Evolutionary conservation across 2,797 vertebrate genomes (phyloP), one percentile per base, ranked within the genome.

Genomic region (Dromococcyx pavoninus): DNA sequence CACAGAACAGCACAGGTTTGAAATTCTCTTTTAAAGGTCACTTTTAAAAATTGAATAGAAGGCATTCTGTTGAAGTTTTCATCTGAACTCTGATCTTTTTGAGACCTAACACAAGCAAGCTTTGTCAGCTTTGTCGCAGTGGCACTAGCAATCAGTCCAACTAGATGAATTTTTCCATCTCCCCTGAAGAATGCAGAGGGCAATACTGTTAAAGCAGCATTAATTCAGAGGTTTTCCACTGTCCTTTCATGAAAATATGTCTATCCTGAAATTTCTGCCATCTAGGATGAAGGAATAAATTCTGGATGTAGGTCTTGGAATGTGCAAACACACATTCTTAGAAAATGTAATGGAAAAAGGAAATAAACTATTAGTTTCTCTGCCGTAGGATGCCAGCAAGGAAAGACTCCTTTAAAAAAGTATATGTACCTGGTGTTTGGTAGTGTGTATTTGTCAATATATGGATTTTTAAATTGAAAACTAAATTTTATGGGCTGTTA

Each of bases 151-250:
- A 46, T 11, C 9, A 56, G 19, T 43, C 11, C 27, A 70, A 18
- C 7, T 48, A 62, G 53, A 7, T 83, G 46, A 91, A 70, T 67
- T 79, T 54, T 4, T 64, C 27, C 14, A 6, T 50, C 44, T 86
- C 0, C 0, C 11, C 2, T 11, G 66, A 44, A 67, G 12, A 48
- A 17, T 37, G 23, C 13, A 50, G 25, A n/a, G 23, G 7, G 4
- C 24, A 69, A 24, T 56, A 44, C 5, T 17, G 13, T 7, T 33
- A 64, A 3, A 12, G 1, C 2, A 91, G 4, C 15, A n/a, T 35
- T 15, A 71, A 39, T 32, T 37, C 27, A 53, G 23, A 5, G 1
- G 1, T 70, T 79, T 3, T 46, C 4, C 8, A 8, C 16, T 54
- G 35, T 60, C 7, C 6, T 77, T 74, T 54, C 65, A 67, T 5